Evolutionary conservation across 2,888 invertebrate species (phyloP), one percentile per base, ranked within the genome.

Genomic region (Rhingia campestris): DNA sequence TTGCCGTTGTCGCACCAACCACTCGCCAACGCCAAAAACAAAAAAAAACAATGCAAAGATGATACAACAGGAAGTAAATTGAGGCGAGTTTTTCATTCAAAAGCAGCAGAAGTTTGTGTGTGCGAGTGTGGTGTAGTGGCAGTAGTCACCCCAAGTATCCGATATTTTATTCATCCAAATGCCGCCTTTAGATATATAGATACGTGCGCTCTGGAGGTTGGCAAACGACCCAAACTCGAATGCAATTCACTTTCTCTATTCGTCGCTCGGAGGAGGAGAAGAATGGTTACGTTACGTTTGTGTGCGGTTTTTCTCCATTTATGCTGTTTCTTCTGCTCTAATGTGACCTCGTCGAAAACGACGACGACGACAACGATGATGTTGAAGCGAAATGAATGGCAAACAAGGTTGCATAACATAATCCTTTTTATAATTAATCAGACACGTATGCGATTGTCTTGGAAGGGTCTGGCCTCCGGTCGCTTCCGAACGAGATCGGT

Each of bases 361-460:
- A 39, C 80, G 37, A 45, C 33, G 54, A 54, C 59, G 66, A 61
- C 45, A 39, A 30, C 45, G 63, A 14, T 49, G n/a, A 41, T 37
- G 69, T 33, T 63, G 82, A 59, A 81, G 81, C 75, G 61, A 81
- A 81, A 85, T 81, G 85, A 76, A 80, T 81, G 85, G 81, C 85
- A 85, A 85, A 75, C 75, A 85, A 66, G 75, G 81, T 85, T 85
- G 81, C 84, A 84, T 84, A 69, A 84, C 87, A 86, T 90, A 90
- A 91, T 90, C 91, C 90, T 88, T 89, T 90, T 88, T 86, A 88
- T 90, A 89, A 88, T 88, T 90, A 89, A 88, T 88, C 87, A 88
- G 87, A 88, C 91, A 91, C 91, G 91, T 90, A 89, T 90, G 88
- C 88, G 87, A 87, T 88, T 87, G 87, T 86, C 63, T 84, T 80